Evolutionary conservation across 2,888 invertebrate species (phyloP).

Genomic region (Drosophila rellima): DNA sequence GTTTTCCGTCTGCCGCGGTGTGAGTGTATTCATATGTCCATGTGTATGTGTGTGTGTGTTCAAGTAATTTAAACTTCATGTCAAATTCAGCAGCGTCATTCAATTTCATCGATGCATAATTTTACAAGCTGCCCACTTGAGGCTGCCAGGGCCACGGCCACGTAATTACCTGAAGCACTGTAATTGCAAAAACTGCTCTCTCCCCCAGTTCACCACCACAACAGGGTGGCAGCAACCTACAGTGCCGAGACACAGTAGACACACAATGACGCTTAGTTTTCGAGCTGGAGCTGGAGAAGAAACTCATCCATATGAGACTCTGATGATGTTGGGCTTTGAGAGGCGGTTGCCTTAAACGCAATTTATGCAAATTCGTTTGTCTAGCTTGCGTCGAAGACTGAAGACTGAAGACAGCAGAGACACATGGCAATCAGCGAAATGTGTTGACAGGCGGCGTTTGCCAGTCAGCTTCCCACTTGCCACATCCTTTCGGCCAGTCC

Average conservation of each 20-base stretch:
- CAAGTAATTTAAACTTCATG: slow-evolving; percentile 84
- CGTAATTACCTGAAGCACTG: slow-evolving; percentile 78
- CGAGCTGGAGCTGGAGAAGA: slow-evolving; percentile 14
- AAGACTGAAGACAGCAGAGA: slow-evolving; percentile 15
- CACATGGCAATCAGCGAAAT: slow-evolving; percentile 75
- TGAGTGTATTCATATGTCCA: neutral
- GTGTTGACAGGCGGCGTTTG: slow-evolving; percentile 69
- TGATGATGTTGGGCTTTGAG: slow-evolving; percentile 24
- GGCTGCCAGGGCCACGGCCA: slow-evolving; percentile 56
- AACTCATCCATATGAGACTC: slow-evolving; percentile 18
- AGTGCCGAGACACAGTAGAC: slow-evolving; percentile 6
- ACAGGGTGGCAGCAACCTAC: slow-evolving; percentile 2
- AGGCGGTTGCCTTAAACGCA: slow-evolving; percentile 67
- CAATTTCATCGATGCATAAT: slow-evolving; percentile 83
- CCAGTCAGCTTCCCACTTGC: neutral
- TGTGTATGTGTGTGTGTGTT: slow-evolving; percentile 33
- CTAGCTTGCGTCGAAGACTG: slow-evolving; percentile 50
- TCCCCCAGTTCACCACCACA: neutral
- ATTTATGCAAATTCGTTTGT: slow-evolving; percentile 76
- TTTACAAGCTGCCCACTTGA: slow-evolving; percentile 66
- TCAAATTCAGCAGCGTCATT: slow-evolving; percentile 81
- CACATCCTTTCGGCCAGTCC: slow-evolving; percentile 46
- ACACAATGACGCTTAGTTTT: slow-evolving; percentile 64
- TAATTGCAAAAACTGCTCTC: slow-evolving; percentile 66
- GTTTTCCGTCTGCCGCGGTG: slow-evolving; percentile 29